Evolutionary conservation across 2,888 invertebrate species (phyloP).

Genomic region (Herminia tarsipennalis): DNA sequence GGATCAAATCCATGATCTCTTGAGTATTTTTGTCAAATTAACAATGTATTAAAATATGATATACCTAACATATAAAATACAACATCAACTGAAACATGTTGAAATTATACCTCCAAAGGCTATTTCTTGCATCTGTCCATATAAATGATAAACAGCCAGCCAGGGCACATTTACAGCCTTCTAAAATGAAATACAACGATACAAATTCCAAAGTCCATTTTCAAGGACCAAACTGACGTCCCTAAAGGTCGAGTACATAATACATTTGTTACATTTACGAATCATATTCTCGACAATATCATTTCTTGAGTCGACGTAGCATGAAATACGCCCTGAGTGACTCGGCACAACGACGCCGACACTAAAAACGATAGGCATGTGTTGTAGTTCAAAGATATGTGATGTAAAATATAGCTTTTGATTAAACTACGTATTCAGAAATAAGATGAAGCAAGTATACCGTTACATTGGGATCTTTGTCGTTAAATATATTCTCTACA

Average conservation of each 20-base stretch:
- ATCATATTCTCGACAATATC: slow-evolving; percentile 83
- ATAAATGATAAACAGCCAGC: not conserved
- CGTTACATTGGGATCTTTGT: no score
- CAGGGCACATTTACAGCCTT: slow-evolving; percentile 2
- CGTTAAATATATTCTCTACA: no score
- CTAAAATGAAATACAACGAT: slow-evolving; percentile 9
- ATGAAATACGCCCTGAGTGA: slow-evolving; percentile 85
- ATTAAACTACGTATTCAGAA: no score
- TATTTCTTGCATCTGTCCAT: not conserved
- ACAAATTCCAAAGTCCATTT: slow-evolving; percentile 20
- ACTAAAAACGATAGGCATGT: slow-evolving; percentile 56
- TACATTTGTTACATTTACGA: slow-evolving; percentile 79
- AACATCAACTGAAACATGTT: not conserved
- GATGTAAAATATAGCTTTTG: slow-evolving; percentile 8
- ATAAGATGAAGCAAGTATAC: no score
- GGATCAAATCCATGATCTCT: no score
- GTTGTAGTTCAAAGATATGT: slow-evolving; percentile 34
- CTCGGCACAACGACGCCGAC: slow-evolving; percentile 78
- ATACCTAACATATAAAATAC: not conserved
- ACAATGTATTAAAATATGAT: not conserved
- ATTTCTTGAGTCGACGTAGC: slow-evolving; percentile 83
- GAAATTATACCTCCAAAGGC: not conserved
- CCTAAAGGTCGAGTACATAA: slow-evolving; percentile 58
- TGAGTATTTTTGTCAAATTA: not conserved
- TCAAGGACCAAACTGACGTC: slow-evolving; percentile 23